Base-by-base conservation (phyloP, 2,888 invertebrate genomes). In the Altica lythri region DNA sequence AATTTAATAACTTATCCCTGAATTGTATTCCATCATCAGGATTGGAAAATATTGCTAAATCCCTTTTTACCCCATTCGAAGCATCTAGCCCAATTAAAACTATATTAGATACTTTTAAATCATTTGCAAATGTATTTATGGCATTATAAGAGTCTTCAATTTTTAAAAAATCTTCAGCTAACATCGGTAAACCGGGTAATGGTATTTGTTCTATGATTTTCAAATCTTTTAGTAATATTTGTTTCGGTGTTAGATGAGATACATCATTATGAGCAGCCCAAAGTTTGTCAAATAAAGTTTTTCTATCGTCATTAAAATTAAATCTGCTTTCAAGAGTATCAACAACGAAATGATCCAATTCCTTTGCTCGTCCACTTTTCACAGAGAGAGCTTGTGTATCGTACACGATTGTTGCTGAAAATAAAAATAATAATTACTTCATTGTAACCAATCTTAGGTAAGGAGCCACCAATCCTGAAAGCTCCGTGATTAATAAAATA, bases 381-480 rank as follows among this genome's bases (percentile, higher is more conserved):
- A 79, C 77, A 0, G 85, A 85, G 63, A 92, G 85, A 68, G 90
- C 92, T 0, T 87, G 84, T 0, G 93, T 92, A 70, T 94, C 94
- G 62, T 90, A 76, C 37, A 93, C 73, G 56, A 94, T 92, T 0
- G 90, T 83, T 30, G 84, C 90, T 90, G 72, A 34, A 79, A 77
- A n/a, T 22, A 45, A 44, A n/a, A n/a, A n/a, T n/a, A n/a, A n/a
- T n/a, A n/a, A n/a, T n/a, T n/a, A n/a, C 13, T 10, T 18, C 30
- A 22, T 6, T 5, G 10, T 5, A 25, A 13, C 10, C 16, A 4
- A 27, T 9, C 3, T 3, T 12, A 9, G 3, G 1, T n/a, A 9
- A n/a, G n/a, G n/a, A n/a, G n/a, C n/a, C n/a, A n/a, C n/a, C n/a
- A n/a, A n/a, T n/a, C n/a, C n/a, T n/a, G 4, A 8, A 40, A 40